These are phyloP conservation scores for Denticeps clupeoides DNA, from an alignment of 2,797 vertebrate species.

Conservation along the genomic window DNA sequence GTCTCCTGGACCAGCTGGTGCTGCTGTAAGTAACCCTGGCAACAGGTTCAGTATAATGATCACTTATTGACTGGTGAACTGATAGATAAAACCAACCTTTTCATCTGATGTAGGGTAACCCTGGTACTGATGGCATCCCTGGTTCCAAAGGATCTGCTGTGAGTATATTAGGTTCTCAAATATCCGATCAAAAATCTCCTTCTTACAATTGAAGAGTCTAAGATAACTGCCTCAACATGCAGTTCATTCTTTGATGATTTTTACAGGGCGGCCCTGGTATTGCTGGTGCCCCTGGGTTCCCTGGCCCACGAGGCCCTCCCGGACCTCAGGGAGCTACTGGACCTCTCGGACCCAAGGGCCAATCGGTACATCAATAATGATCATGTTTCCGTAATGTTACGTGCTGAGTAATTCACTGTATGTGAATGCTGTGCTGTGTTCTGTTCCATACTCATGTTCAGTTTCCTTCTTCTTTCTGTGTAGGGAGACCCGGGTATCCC, in stretches of 20 bases:
- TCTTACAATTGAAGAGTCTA: not conserved
- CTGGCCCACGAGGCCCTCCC: conserved; percentile 89
- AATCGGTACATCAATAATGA: conserved; percentile 70
- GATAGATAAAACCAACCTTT: no score
- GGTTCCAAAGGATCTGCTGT: conserved; percentile 92
- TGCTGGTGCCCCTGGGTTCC: conserved; percentile 93
- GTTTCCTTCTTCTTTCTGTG: conserved; percentile 17
- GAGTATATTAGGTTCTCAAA: conserved; percentile 42
- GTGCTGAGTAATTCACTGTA: no score
- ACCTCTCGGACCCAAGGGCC: conserved; percentile 87
- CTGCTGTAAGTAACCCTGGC: conserved; percentile 63
- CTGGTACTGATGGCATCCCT: conserved; percentile 88
- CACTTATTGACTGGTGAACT: no score
- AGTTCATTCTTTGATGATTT: conserved; percentile 2
- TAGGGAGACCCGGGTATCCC: conserved; percentile 88
- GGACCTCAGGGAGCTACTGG: no score
- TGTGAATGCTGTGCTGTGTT: not conserved
- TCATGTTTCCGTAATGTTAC: no score
- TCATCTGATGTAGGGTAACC: conserved; percentile 77
- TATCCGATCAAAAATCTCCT: not conserved
- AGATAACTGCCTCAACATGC: no score
- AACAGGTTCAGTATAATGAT: no score
- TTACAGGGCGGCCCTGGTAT: conserved; percentile 81
- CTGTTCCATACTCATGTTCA: conserved; percentile 2
- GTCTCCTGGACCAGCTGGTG: conserved; percentile 84